Evolutionary conservation across 2,113 vertebrate species (phyloP), one percentile per base, ranked within the genome.

Genomic region (Thermophis baileyi): DNA sequence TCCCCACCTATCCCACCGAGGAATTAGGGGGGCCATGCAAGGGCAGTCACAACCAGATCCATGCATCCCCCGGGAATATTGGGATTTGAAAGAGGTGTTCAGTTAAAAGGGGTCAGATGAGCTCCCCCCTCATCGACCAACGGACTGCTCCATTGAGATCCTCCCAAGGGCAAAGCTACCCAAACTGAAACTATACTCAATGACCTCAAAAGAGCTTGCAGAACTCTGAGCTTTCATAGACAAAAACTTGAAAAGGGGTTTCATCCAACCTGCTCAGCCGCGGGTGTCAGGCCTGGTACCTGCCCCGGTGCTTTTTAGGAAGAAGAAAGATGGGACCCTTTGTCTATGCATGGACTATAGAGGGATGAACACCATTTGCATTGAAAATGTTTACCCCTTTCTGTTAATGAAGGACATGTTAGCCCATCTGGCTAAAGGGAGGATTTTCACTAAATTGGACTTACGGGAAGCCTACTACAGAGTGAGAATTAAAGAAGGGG

Each of bases 261-360:
- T 12, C 27, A 4, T 63, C 27, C 57, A 12, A 63, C 1, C 3
- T 63, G 10, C 27, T 30, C 30, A 30, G 25, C 57, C 3, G 44
- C 44, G 44, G 44, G 44, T 44, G 3, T 1, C 44, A 1, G 3
- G 1, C 25, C 9, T 3, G 1, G 20, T 11, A 25, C n/a, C n/a
- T n/a, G n/a, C n/a, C n/a, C n/a, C n/a, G n/a, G n/a, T n/a, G n/a
- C 25, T 60, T 60, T 60, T 60, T 30, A 60, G 9, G 57, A 4
- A 60, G 11, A 60, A 30, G 57, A 30, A 60, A 60, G 27, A 63
- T 63, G 10, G 54, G 54, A 24, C 7, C 6, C 54, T 55, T 55
- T 2, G 5, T 30, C 27, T 63, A 63, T 30, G 57, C 27, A 63
- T 11, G 27, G 27, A 30, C 57, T 63, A 12, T 30, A 63, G 10